These are phyloP conservation scores for Nephila pilipes DNA, from an alignment of 1,140 invertebrate species.

Conservation along the genomic window DNA sequence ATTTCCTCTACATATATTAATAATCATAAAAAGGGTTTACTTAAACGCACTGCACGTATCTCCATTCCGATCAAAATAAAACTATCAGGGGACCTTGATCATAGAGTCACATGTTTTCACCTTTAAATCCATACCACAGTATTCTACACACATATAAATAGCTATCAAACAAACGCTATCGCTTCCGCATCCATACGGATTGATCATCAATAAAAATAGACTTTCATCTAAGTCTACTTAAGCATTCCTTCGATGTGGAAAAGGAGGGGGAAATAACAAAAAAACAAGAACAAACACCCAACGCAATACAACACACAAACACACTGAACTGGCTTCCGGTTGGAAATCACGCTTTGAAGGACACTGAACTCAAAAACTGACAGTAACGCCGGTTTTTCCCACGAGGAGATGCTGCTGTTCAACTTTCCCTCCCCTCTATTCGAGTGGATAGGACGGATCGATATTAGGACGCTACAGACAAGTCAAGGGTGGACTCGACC, in stretches of 20 bases:
- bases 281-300: constrained; percentile 15
- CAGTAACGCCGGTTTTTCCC: constrained; percentile 51
- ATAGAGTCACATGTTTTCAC: not conserved
- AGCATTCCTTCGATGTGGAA: not conserved
- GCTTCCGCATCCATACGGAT: not conserved
- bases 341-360: constrained; percentile 30
- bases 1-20: not conserved
- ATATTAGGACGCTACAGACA: constrained; percentile 9
- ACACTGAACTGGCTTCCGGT: not conserved
- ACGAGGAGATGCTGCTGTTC: constrained; percentile 32
- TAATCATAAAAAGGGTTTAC: constrained; percentile 2
- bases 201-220: not conserved
- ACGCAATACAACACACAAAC: constrained; percentile 40
- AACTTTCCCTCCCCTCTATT: not conserved
- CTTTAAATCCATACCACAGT: not conserved
- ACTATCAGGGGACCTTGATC: no score
- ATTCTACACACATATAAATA: not conserved
- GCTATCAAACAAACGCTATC: not conserved
- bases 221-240: not conserved
- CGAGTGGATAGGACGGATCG: constrained; percentile 27
- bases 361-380: constrained; percentile 64
- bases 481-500: constrained; percentile 48
- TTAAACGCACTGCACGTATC: not conserved
- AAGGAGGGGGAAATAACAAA: not conserved
- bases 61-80: not conserved